Evolutionary conservation across 2,888 invertebrate species (phyloP).

Genomic region (Thymelicus sylvestris): DNA sequence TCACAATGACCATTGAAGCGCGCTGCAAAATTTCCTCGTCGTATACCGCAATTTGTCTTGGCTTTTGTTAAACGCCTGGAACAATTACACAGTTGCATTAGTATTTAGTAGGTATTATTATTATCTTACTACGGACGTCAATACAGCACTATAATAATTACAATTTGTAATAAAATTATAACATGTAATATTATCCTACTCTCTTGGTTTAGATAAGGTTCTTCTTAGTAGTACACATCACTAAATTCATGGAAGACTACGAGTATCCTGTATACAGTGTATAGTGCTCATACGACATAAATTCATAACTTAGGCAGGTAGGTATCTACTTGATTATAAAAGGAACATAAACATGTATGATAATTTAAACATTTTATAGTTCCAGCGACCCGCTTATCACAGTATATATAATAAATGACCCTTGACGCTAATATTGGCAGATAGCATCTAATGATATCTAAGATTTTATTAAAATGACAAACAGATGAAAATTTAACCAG

Average conservation of each 20-base stretch:
- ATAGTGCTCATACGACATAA: neutral
- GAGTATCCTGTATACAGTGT: neutral
- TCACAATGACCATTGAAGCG: constrained; percentile 33
- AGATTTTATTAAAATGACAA: no score
- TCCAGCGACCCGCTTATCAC: no score
- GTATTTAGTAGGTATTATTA: constrained; percentile 5
- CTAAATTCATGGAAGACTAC: neutral
- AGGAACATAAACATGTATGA: no score
- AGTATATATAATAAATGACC: no score
- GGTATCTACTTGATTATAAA: neutral
- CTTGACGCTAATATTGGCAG: no score
- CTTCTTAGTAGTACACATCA: neutral
- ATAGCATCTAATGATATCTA: no score
- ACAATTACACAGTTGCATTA: constrained; percentile 12
- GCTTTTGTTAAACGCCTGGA: constrained; percentile 12
- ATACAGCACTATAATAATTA: neutral
- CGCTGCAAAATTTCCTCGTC: constrained; percentile 9
- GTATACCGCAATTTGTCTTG: constrained; percentile 4
- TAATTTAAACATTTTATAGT: no score
- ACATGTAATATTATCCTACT: neutral
- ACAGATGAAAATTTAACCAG: no score
- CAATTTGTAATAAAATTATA: neutral
- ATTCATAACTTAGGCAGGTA: neutral
- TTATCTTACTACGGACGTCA: neutral
- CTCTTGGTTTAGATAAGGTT: constrained; percentile 4